Percentiles rank a stretch among this genome's conserved stretches.
phyloP scores from a whole-genome alignment of 2,888 invertebrate genomes.

The Hyles lineata region DNA sequence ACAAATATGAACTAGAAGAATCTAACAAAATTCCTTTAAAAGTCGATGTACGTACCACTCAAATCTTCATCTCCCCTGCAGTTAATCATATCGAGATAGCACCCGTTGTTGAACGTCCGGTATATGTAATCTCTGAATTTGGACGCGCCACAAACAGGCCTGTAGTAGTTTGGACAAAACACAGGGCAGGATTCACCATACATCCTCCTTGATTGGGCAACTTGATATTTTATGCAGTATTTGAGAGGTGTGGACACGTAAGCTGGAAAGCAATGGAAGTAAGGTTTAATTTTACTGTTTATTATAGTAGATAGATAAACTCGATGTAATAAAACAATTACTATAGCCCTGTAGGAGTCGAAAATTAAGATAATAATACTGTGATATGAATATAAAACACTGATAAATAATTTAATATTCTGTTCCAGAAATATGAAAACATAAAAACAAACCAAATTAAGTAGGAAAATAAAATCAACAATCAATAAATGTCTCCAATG shows the following conservation, averaged over 20 bases:
- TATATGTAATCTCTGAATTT: constrained; percentile 59
- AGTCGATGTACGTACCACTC: constrained; percentile 35
- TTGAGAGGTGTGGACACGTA: constrained; percentile 49
- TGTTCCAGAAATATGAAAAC: too few species aligned
- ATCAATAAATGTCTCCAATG: neutral
- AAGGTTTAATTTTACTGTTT: neutral
- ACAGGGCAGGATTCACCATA: constrained; percentile 72
- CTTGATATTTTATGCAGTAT: constrained; percentile 62
- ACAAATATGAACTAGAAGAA: neutral
- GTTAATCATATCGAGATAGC: constrained; percentile 73
- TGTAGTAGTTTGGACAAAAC: constrained; percentile 70
- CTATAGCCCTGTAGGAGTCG: too few species aligned
- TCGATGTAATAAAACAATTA: too few species aligned
- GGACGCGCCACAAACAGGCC: constrained; percentile 70
- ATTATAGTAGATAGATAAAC: too few species aligned
- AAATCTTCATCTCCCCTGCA: constrained; percentile 70
- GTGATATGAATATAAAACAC: too few species aligned
- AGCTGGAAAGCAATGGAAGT: neutral
- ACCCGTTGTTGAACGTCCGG: constrained; percentile 68
- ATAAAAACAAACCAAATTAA: too few species aligned
- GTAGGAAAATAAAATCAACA: too few species aligned
- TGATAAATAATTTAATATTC: too few species aligned
- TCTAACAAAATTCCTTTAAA: neutral
- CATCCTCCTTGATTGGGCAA: constrained; percentile 45
- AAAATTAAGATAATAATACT: too few species aligned